Evolutionary conservation across 1,140 invertebrate genomes (phyloP).

Genomic region (Frieseomelitta varia): DNA sequence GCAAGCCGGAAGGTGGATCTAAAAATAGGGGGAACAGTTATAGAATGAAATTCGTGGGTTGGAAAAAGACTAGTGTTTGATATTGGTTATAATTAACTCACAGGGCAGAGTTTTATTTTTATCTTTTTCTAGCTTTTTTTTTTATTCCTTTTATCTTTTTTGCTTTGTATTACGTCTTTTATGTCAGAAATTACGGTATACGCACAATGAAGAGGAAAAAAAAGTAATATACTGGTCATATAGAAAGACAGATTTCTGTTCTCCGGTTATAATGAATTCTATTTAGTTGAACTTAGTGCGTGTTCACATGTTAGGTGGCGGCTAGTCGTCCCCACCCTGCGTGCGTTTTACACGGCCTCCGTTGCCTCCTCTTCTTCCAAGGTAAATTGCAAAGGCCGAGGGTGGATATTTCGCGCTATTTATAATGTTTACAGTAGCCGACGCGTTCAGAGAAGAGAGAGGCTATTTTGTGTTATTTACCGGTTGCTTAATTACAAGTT

Average conservation of each 20-base stretch:
- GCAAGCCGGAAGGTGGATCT: not conserved
- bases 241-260: not conserved
- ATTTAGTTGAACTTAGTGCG: conserved; percentile 16
- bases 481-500: conserved; percentile 43
- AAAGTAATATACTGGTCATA: not conserved
- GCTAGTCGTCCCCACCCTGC: not conserved
- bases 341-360: conserved; percentile 3
- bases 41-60: not conserved
- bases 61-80: not conserved
- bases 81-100: not conserved
- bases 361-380: conserved; percentile 32
- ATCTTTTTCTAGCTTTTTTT: too few relatives aligned
- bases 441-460: conserved; percentile 34
- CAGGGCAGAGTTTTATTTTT: not conserved
- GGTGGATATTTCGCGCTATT: conserved; percentile 64
- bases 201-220: not conserved
- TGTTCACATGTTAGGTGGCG: conserved; percentile 4
- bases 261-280: not conserved
- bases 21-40: conserved; percentile 1
- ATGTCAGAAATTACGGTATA: not conserved
- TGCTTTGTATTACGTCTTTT: too few relatives aligned
- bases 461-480: conserved; percentile 49
- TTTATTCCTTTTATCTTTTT: too few relatives aligned
- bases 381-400: conserved; percentile 65
- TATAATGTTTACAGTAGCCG: conserved; percentile 63